phyloP scores from a whole-genome alignment of 2,113 vertebrate species.

The Lethenteron reissneri region DNA sequence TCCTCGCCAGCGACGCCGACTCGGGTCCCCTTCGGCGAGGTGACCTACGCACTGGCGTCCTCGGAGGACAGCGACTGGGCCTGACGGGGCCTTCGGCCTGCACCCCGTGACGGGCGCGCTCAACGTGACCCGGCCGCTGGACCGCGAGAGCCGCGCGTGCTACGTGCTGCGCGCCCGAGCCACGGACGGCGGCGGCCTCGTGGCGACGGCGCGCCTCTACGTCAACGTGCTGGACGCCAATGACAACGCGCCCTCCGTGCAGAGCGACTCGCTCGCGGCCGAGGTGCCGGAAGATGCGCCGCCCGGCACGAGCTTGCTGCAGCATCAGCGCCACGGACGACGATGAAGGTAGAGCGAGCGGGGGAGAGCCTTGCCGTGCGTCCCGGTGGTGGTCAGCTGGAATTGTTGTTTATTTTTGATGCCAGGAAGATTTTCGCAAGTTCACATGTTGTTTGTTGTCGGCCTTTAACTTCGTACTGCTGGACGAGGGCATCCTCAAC shows the following conservation, averaged over 20 bases:
- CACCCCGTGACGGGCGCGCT: slow-evolving; percentile 80
- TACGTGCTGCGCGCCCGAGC: slow-evolving; percentile 57
- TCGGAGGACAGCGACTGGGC: slow-evolving; percentile 52
- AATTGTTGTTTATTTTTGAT: too few relatives aligned
- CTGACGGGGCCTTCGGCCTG: slow-evolving; percentile 57
- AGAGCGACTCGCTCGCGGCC: slow-evolving; percentile 34
- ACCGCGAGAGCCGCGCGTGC: slow-evolving; percentile 59
- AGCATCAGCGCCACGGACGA: slow-evolving; percentile 45
- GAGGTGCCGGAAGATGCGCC: slow-evolving; percentile 53
- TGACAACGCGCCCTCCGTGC: slow-evolving; percentile 55
- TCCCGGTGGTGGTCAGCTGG: too few relatives aligned
- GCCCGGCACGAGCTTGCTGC: slow-evolving; percentile 37
- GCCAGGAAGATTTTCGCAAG: too few relatives aligned
- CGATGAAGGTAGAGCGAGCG: slow-evolving; percentile 44
- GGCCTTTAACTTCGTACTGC: too few relatives aligned
- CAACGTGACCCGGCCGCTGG: slow-evolving; percentile 52
- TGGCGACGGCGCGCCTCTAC: slow-evolving; percentile 49
- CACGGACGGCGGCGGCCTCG: slow-evolving; percentile 53
- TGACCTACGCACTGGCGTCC: slow-evolving; percentile 51
- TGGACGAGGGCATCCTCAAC: too few relatives aligned
- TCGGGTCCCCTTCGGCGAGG: slow-evolving; percentile 65
- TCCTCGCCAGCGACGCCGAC: slow-evolving; percentile 69
- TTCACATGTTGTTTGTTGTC: too few relatives aligned
- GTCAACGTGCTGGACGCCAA: slow-evolving; percentile 81
- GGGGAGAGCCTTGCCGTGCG: too few relatives aligned